These are phyloP conservation scores for Araneus ventricosus DNA, from an alignment of 1,140 invertebrate species.

Conservation along the genomic window DNA sequence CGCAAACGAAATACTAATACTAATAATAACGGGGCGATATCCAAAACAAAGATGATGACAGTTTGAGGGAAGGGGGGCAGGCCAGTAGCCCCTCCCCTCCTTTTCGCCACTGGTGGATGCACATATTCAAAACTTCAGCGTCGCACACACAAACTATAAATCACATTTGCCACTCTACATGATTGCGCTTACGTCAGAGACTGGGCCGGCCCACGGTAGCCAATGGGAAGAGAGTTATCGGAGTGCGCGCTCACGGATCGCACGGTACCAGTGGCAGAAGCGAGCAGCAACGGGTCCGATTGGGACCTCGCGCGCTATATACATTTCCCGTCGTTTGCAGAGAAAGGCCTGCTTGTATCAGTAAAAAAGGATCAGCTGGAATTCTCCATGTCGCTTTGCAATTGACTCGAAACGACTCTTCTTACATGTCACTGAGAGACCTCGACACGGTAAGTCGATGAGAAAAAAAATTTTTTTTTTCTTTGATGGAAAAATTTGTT, in stretches of 20 bases:
- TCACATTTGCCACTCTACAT: slow-evolving; percentile 74
- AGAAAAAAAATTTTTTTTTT: neutral
- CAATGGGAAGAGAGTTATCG: slow-evolving; percentile 36
- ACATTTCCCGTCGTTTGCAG: slow-evolving; percentile 22
- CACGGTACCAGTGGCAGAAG: slow-evolving; percentile 56
- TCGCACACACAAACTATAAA: slow-evolving; percentile 72
- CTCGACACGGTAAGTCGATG: slow-evolving; percentile 26
- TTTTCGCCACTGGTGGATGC: slow-evolving; percentile 68
- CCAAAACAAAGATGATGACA: slow-evolving; percentile 67
- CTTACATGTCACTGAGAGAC: slow-evolving; percentile 54
- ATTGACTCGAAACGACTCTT: neutral
- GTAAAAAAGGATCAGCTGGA: slow-evolving; percentile 45
- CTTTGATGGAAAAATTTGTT: neutral
- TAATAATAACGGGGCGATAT: slow-evolving; percentile 44
- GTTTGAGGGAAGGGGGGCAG: slow-evolving; percentile 51
- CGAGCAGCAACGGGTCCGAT: slow-evolving; percentile 50
- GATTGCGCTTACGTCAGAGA: slow-evolving; percentile 69
- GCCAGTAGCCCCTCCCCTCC: slow-evolving; percentile 63
- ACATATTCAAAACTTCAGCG: slow-evolving; percentile 73
- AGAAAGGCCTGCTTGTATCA: slow-evolving; percentile 26
- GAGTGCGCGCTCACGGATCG: slow-evolving; percentile 36
- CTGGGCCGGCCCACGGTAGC: slow-evolving; percentile 59
- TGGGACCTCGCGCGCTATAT: slow-evolving; percentile 30
- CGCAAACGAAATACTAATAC: slow-evolving; percentile 20
- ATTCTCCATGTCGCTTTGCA: slow-evolving; percentile 44